Evolutionary conservation across 1,140 invertebrate species (phyloP), one percentile per base, ranked within the genome.

Genomic region (Pogonus chalceus): DNA sequence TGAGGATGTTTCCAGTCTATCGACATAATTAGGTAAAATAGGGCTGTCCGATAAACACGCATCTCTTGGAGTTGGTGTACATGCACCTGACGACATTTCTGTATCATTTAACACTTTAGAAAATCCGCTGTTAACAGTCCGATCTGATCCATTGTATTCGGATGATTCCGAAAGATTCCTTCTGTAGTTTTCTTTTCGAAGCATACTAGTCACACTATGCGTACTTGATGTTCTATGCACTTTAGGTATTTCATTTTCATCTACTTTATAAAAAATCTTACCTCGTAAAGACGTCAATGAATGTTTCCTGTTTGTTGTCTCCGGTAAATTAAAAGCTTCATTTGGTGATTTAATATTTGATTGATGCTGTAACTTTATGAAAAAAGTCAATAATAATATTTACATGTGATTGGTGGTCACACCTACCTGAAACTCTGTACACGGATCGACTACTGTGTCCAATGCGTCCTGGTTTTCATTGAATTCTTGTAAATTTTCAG

Each of bases 401-500:
- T 46, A 46, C 9, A 46, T 12, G 20, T 46, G 16, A n/a, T 46
- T 7, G 7, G 16, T 31, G 26, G 14, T 31, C 26, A 31, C 26
- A 46, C 47, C 18, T 49, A 49, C 47, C 21, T 49, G 20, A 21
- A 49, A 20, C 9, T 49, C 47, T 4, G 47, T 49, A 49, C 9
- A 22, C 10, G 18, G 47, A 23, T 21, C 21, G 3, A 49, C 47
- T 4, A 49, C 21, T 22, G 18, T 23, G 21, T 49, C 47, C 21
- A 49, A 49, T 10, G 2, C 21, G 21, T 49, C 21, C 20, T 46
- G 4, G 14, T 14, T 31, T 4, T 31, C 4, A 31, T 31, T 31
- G 7, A 7, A 4, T 14, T 31, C 26, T 14, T 31, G 26, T 7
- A 14, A 14, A 31, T 14, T 31, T 14, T 31, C 26, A 31, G 26